Percentiles rank a stretch among this genome's conserved stretches.
These are phyloP conservation scores for Saccostrea cuccullata DNA, from an alignment of 1,140 invertebrate genomes.

Conservation along the genomic window DNA sequence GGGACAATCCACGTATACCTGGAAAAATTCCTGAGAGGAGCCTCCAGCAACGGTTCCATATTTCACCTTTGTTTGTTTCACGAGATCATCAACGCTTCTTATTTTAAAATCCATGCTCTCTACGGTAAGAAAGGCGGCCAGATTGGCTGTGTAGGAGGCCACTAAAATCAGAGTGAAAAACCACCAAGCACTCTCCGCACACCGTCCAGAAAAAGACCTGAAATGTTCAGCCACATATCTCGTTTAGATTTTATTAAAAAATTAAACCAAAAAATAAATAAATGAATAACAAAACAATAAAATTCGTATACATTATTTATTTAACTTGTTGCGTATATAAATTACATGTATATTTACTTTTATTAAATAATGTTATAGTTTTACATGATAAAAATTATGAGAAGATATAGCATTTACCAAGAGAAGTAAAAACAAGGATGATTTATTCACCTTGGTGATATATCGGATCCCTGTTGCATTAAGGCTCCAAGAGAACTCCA, in stretches of 20 bases:
- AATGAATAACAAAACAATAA: background rate
- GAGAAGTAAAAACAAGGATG: background rate
- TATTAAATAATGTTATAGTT: too few relatives aligned
- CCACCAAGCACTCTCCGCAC: conserved; percentile 91
- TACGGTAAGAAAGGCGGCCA: conserved; percentile 74
- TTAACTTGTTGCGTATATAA: too few relatives aligned
- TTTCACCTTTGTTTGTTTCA: conserved; percentile 94
- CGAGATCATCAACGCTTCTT: conserved; percentile 77
- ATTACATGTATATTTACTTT: too few relatives aligned
- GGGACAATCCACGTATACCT: conserved; percentile 81
- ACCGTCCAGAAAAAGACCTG: conserved; percentile 79
- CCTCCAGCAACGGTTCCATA: conserved; percentile 95
- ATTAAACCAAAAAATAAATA: too few relatives aligned
- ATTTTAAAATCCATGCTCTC: conserved; percentile 71
- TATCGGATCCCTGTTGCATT: conserved; percentile 98
- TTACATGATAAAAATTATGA: too few relatives aligned
- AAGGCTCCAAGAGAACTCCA: conserved; percentile 98
- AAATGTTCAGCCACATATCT: background rate
- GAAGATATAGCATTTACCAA: background rate
- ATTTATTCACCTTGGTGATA: conserved; percentile 89
- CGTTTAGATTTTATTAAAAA: background rate
- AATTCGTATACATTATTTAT: too few relatives aligned
- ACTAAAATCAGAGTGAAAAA: conserved; percentile 97
- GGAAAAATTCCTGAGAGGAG: conserved; percentile 95
- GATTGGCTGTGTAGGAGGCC: conserved; percentile 93